Evolutionary conservation across 2,113 vertebrate genomes (phyloP).

Genomic region (Notiomystis cincta): DNA sequence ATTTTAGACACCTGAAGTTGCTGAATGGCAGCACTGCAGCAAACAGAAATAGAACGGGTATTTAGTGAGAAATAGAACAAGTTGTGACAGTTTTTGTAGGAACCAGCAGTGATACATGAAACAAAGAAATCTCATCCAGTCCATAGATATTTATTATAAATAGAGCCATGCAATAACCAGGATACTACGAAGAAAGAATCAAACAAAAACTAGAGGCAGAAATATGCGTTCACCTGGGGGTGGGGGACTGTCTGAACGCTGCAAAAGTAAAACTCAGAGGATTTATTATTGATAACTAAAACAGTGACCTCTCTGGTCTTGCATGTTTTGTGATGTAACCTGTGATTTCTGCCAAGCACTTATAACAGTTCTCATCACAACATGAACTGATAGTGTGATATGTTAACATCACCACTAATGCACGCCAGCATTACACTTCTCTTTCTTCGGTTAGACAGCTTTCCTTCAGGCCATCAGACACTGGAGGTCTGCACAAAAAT

Average conservation of each 20-base stretch:
- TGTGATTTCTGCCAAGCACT: constrained; percentile 54
- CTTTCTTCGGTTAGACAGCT: constrained; percentile 40
- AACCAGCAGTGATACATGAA: neutral
- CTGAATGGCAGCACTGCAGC: neutral
- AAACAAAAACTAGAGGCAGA: neutral
- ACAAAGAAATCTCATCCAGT: constrained; percentile 18
- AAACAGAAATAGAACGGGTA: neutral
- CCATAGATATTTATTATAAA: neutral
- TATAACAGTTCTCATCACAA: constrained; percentile 53
- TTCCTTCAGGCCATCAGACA: constrained; percentile 52
- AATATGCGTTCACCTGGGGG: neutral
- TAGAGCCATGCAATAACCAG: neutral
- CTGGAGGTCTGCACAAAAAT: constrained; percentile 26
- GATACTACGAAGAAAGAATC: neutral
- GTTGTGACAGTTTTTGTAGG: neutral
- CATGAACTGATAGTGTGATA: constrained; percentile 61
- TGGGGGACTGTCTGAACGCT: neutral
- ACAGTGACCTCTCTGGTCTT: constrained; percentile 13
- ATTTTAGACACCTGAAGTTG: neutral
- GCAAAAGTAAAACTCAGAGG: constrained; percentile 3
- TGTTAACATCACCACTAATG: constrained; percentile 47
- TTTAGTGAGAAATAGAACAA: neutral
- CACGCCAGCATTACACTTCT: constrained; percentile 55
- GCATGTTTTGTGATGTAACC: constrained; percentile 44
- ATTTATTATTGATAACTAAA: constrained; percentile 51